Base-by-base conservation (phyloP, 2,888 invertebrate species). In the Drosophila colorata region DNA sequence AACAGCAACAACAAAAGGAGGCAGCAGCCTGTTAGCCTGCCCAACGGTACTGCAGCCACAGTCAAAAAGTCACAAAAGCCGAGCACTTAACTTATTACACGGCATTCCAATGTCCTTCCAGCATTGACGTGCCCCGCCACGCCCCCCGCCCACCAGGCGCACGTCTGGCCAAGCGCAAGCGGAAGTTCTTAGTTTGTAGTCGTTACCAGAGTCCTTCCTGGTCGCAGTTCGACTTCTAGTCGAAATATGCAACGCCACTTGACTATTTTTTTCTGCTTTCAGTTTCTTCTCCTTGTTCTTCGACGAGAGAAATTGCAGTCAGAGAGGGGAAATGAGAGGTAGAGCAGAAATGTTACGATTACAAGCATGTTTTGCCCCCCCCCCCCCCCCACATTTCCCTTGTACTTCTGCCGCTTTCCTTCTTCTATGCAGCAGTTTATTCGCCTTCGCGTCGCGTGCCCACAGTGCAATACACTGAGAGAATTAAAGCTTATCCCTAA, bases 51-150 rank as follows among this genome's bases (percentile, higher is more conserved):
- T 80, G 87, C 81, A 82, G 58, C 55, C 59, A 46, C 57, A 69
- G 78, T 65, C 71, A 49, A 87, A 71, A 78, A 83, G 76, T 56
- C 80, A 70, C 69, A 87, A 89, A 85, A 85, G 88, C 58, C 79
- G 16, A 89, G 89, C 89, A 89, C 89, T 83, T 82, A 81, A 83
- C 83, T 89, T 83, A 89, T 83, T 85, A 89, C 89, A 87, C 82
- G 83, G 89, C 86, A 85, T 87, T 80, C 74, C 70, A 61, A 72
- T 69, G 70, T 69, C 68, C 69, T 74, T 79, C 63, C 70, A 67
- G 51, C 51, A 59, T 37, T 65, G 58, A 58, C 51, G 69, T 56
- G 72, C 56, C 33, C 28, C 37, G 28, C 40, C 28, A 4, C 46
- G 33, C 14, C 2, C 33, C 23, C 23, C 0, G 2, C 7, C 16